Percentiles rank a stretch among this genome's conserved stretches.
Evolutionary conservation across 2,888 invertebrate species (phyloP).

Genomic region (Himalopsyche kuldschensis): DNA sequence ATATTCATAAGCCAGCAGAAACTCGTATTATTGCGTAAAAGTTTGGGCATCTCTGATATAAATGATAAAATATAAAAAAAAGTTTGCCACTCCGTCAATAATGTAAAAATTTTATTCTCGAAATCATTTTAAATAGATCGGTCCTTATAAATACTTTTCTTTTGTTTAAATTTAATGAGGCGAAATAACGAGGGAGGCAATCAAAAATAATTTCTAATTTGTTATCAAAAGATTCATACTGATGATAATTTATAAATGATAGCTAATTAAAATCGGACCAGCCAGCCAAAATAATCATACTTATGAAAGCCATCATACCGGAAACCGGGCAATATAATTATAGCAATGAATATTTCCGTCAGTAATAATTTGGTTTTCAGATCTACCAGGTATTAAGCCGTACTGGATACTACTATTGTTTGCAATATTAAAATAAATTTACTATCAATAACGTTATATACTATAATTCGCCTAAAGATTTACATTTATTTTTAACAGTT

Average conservation of each 20-base stretch:
- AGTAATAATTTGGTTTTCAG: no score
- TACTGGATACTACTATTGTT: no score
- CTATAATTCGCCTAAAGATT: no score
- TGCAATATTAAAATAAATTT: no score
- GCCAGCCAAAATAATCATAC: neutral
- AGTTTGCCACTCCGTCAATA: neutral
- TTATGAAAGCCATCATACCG: neutral
- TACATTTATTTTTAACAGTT: no score
- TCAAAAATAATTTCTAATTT: neutral
- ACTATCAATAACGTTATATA: no score
- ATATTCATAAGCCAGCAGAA: no score
- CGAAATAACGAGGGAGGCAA: neutral
- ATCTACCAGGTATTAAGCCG: no score
- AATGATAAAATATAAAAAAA: no score
- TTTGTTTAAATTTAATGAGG: neutral
- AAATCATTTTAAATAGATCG: neutral
- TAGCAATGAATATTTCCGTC: neutral
- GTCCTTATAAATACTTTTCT: neutral
- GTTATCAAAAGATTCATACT: neutral
- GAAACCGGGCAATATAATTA: neutral
- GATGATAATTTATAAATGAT: neutral
- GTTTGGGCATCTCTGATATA: no score
- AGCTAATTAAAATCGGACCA: neutral
- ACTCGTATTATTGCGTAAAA: no score
- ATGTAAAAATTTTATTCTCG: neutral